phyloP scores from a whole-genome alignment of 1,140 invertebrate species.

The Lineus longissimus region DNA sequence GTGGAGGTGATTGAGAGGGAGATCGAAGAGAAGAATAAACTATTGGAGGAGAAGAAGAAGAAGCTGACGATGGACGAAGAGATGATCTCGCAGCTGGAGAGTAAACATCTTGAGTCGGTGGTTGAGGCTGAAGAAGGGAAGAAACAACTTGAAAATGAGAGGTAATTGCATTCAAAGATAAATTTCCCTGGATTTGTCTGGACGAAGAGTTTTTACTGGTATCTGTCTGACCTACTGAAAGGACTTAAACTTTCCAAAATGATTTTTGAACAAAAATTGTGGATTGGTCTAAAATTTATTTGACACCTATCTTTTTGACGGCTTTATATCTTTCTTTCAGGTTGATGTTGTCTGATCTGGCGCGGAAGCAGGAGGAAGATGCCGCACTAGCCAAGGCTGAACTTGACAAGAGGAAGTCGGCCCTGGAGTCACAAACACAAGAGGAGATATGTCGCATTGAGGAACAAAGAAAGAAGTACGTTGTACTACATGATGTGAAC shows the following conservation, averaged over 20 bases:
- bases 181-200: no score
- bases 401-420: not conserved
- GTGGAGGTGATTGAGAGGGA: not conserved
- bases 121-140: not conserved
- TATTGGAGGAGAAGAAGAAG: not conserved
- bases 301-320: no score
- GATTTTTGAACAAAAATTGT: no score
- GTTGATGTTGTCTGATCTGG: not conserved
- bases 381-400: not conserved
- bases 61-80: not conserved
- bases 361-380: not conserved
- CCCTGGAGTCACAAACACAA: not conserved
- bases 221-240: no score
- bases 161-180: not conserved
- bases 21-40: not conserved
- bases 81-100: not conserved
- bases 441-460: not conserved
- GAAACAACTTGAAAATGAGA: not conserved
- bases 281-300: no score
- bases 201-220: no score
- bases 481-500: no score
- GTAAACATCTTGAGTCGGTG: not conserved
- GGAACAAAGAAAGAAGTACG: constrained; percentile 1
- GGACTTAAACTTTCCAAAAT: no score
- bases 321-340: no score